Evolutionary conservation across 2,797 vertebrate genomes (phyloP).

Genomic region (Poliocrania exsul): DNA sequence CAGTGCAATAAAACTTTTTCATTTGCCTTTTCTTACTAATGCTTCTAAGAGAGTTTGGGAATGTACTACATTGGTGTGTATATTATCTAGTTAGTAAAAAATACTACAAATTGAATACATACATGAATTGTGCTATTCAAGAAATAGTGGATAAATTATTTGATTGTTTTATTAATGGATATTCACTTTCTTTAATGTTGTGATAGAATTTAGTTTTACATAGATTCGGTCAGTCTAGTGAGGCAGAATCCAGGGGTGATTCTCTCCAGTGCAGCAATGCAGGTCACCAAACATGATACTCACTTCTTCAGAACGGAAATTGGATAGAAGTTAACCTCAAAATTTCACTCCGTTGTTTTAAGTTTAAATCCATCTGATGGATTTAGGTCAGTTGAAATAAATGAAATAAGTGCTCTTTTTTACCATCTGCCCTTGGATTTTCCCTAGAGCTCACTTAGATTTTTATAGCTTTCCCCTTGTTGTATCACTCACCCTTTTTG

Average conservation of each 20-base stretch:
- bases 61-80: neutral
- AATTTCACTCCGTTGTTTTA: neutral
- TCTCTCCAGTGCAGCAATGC: neutral
- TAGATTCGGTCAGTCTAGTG: neutral
- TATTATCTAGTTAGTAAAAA: neutral
- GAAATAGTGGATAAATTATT: neutral
- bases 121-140: neutral
- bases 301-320: neutral
- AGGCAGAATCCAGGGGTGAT: neutral
- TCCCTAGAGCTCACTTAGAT: neutral
- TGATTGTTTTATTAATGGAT: neutral
- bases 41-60: neutral
- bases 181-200: neutral
- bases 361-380: neutral
- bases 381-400: neutral
- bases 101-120: neutral
- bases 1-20: neutral
- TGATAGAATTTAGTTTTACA: neutral
- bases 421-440: neutral
- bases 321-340: neutral
- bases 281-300: neutral
- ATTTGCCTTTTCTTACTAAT: neutral
- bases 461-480: neutral
- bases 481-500: neutral
- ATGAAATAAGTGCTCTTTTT: neutral